Evolutionary conservation across 2,797 vertebrate genomes (phyloP).

Genomic region (Dendrocincla tyrannina): DNA sequence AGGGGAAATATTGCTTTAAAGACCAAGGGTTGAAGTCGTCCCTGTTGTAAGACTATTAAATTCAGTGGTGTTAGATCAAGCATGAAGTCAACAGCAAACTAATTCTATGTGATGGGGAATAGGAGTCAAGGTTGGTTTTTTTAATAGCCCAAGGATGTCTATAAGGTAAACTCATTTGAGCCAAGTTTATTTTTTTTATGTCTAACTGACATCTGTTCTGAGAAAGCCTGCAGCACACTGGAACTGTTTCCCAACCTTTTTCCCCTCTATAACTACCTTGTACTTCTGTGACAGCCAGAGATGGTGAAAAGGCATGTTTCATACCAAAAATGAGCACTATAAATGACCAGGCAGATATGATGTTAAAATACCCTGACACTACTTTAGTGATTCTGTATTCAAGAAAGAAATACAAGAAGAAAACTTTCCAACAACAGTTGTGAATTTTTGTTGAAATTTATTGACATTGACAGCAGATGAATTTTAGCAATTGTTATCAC

Average conservation of each 20-base stretch:
- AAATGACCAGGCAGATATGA: not conserved
- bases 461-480: not conserved
- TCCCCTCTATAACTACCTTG: not conserved
- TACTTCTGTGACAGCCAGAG: not conserved
- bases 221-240: constrained; percentile 35
- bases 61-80: constrained; percentile 18
- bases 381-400: not conserved
- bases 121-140: not conserved
- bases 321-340: not conserved
- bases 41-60: not conserved
- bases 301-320: not conserved
- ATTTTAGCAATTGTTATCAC: not conserved
- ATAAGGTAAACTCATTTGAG: constrained; percentile 32
- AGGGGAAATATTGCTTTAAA: constrained; percentile 36
- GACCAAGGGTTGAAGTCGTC: constrained; percentile 11
- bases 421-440: not conserved
- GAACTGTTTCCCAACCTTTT: not conserved
- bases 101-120: constrained; percentile 13
- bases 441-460: not conserved
- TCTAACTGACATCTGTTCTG: constrained; percentile 54
- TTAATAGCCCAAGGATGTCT: constrained; percentile 35
- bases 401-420: not conserved
- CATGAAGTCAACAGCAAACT: constrained; percentile 34
- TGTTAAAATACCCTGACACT: not conserved
- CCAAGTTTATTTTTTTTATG: constrained; percentile 40